Evolutionary conservation across 2,797 vertebrate genomes (phyloP), one percentile per base, ranked within the genome.

Genomic region (Varecia variegata): DNA sequence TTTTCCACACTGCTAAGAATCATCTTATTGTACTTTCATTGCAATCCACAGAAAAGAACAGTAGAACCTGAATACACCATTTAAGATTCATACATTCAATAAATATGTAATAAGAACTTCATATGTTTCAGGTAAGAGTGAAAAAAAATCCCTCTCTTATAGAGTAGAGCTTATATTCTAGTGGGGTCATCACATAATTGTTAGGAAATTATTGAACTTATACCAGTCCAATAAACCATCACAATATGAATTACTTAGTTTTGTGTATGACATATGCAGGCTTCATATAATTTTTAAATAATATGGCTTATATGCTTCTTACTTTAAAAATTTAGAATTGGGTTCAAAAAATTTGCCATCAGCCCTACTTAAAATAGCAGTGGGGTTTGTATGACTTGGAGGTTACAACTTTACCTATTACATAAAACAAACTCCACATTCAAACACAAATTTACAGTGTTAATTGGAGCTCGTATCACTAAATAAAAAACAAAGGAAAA

Each of bases 251-350:
- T 62, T 65, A 73, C 50, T 65, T 83, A 86, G 43, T n/a, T 82
- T 87, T 93, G 32, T 74, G 20, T 74, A 62, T 62, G 58, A 50
- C 20, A 54, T 83, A 10, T 43, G 25, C 50, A 70, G 70, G 38
- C 50, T 88, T 88, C 88, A 86, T n/a, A 68, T n/a, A 73, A 88
- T 67, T 96, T 97, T 96, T 62, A 92, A 93, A 97, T 50, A 88
- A 27, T 70, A 84, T 71, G 35, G 23, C 87, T 94, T 81, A 92
- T 25, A 76, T 87, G 86, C 12, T 92, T 73, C 20, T 73, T 43
- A 83, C 30, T 93, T 93, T 90, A 20, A 91, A 95, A 38, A 92
- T 56, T 92, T 38, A 88, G 45, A 93, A 96, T 43, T 67, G 35
- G 50, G 71, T 67, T 86, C 79, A 92, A 3, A 89, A 47, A 94